Percentiles rank a stretch among this genome's conserved stretches.
These are phyloP conservation scores for Operophtera brumata DNA, from an alignment of 2,888 invertebrate genomes.

Conservation along the genomic window DNA sequence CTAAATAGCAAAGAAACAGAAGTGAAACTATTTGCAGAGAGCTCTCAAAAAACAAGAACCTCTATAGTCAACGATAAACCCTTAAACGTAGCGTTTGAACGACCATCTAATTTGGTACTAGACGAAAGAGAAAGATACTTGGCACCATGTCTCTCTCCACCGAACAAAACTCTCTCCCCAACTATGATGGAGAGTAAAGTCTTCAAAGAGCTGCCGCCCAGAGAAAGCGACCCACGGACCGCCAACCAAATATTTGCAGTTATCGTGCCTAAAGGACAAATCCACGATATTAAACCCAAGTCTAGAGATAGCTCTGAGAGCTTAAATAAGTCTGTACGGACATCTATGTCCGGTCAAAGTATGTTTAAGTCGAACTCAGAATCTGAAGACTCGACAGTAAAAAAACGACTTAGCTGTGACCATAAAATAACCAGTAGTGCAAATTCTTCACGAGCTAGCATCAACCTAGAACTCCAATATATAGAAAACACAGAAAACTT, in stretches of 20 bases:
- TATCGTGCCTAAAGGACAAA: slow-evolving; percentile 70
- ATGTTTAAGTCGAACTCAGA: slow-evolving; percentile 66
- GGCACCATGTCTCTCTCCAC: slow-evolving; percentile 70
- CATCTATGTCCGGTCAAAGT: slow-evolving; percentile 64
- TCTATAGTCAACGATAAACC: slow-evolving; percentile 61
- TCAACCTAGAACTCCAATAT: slow-evolving; percentile 68
- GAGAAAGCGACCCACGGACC: slow-evolving; percentile 42
- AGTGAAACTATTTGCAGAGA: slow-evolving; percentile 75
- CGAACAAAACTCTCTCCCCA: slow-evolving; percentile 70
- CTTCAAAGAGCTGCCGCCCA: slow-evolving; percentile 65
- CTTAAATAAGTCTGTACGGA: slow-evolving; percentile 58
- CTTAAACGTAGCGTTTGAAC: slow-evolving; percentile 41
- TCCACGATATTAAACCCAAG: slow-evolving; percentile 50
- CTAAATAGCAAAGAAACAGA: slow-evolving; percentile 74
- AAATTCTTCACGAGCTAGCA: slow-evolving; percentile 64
- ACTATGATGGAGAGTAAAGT: slow-evolving; percentile 68
- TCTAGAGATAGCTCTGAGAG: slow-evolving; percentile 61
- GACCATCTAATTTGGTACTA: slow-evolving; percentile 61
- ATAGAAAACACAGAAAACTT: slow-evolving; percentile 60
- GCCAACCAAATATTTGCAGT: slow-evolving; percentile 73
- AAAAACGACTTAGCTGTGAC: slow-evolving; percentile 69
- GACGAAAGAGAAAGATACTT: slow-evolving; percentile 55
- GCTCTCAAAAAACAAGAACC: slow-evolving; percentile 49
- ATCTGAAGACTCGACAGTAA: slow-evolving; percentile 68
- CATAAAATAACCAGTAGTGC: slow-evolving; percentile 66